phyloP scores from a whole-genome alignment of 2,888 invertebrate species.

The Caenorhabditis afra region DNA sequence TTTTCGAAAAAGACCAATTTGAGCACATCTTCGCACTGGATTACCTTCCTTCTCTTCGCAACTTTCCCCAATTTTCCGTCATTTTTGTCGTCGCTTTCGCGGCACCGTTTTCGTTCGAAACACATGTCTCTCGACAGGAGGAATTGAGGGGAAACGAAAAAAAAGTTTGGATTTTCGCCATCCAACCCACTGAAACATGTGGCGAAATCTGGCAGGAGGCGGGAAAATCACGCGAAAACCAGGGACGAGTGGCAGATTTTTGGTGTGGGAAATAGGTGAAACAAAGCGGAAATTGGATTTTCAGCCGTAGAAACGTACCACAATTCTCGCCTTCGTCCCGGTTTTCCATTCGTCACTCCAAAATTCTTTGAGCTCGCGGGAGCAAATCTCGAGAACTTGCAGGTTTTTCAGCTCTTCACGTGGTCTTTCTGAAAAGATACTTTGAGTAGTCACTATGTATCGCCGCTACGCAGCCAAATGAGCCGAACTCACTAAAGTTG shows the following conservation, averaged over 20 bases:
- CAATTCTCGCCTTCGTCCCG: slow-evolving; percentile 46
- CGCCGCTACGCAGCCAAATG: neutral
- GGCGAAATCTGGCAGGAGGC: neutral
- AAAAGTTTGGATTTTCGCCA: neutral
- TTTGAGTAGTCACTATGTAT: too few species aligned
- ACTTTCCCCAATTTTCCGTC: neutral
- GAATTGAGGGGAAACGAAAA: neutral
- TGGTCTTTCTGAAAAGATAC: slow-evolving; percentile 69
- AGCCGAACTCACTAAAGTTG: slow-evolving; percentile 64
- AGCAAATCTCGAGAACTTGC: slow-evolving; percentile 71
- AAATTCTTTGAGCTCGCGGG: slow-evolving; percentile 61
- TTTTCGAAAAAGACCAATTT: too few species aligned
- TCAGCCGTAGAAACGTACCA: slow-evolving; percentile 27
- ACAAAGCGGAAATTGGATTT: slow-evolving; percentile 6
- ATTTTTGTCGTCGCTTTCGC: neutral
- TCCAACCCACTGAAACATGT: neutral
- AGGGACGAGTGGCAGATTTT: too few species aligned
- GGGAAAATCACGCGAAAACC: neutral
- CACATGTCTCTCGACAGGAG: slow-evolving; percentile 11
- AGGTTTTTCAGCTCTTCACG: slow-evolving; percentile 70
- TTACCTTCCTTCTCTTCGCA: slow-evolving; percentile 9
- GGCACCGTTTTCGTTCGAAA: slow-evolving; percentile 16
- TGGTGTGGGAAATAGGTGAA: neutral
- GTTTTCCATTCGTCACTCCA: slow-evolving; percentile 53
- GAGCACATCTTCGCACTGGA: neutral